A percentile compares a stretch with the other conserved stretches of the same genome.
Evolutionary conservation across 2,797 vertebrate genomes (phyloP).

Genomic region (Chaunax sp.): DNA sequence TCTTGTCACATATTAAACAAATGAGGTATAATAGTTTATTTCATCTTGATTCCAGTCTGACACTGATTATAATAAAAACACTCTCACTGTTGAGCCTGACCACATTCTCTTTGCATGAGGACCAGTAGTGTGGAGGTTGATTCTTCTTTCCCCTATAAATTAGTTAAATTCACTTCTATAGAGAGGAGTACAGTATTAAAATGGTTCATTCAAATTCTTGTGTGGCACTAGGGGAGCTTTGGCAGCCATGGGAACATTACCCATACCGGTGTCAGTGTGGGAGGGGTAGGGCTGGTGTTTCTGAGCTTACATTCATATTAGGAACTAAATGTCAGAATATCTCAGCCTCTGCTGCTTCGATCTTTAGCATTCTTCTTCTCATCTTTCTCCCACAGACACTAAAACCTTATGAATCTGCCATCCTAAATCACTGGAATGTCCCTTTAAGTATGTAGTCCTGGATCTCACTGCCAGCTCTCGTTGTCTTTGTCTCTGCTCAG

Average conservation of each 20-base stretch:
- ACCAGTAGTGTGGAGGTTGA: neutral
- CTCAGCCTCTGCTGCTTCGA: neutral
- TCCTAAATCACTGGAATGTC: neutral
- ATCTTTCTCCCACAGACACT: too few relatives aligned
- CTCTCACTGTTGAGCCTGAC: conserved; percentile 1
- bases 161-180: neutral
- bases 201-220: neutral
- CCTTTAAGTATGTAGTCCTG: conserved; percentile 1
- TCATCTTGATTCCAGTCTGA: neutral
- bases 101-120: conserved; percentile 15
- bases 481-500: neutral
- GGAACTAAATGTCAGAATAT: neutral
- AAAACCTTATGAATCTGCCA: neutral
- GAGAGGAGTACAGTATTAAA: neutral
- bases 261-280: neutral
- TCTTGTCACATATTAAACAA: too few relatives aligned
- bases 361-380: too few relatives aligned
- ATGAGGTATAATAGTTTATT: too few relatives aligned
- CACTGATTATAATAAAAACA: neutral
- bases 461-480: conserved; percentile 2
- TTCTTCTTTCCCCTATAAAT: neutral
- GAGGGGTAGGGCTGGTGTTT: neutral
- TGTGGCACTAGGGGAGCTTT: neutral
- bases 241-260: neutral
- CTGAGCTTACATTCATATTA: neutral